These are phyloP conservation scores for Trididemnum clinides DNA, from an alignment of 23 tunicate species.

Conservation along the genomic window DNA sequence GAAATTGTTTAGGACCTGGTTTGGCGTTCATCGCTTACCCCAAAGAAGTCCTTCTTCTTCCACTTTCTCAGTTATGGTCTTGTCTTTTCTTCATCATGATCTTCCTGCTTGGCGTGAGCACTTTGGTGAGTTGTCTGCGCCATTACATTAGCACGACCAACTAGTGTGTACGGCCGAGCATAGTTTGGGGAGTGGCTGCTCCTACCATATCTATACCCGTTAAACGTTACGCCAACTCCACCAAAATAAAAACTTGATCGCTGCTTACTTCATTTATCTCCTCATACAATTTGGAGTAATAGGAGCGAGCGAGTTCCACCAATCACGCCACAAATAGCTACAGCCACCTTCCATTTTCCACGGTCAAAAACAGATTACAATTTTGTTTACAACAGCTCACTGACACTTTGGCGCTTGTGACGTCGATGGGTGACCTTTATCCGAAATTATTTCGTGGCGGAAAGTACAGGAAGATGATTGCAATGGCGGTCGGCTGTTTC, in stretches of 20 bases:
- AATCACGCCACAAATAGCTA: too few species aligned
- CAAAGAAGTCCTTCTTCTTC: conserved; percentile 86
- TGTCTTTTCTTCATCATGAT: conserved; percentile 91
- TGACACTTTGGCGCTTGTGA: conserved; percentile 85
- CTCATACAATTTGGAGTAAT: too few species aligned
- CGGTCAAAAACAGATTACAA: too few species aligned
- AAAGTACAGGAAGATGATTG: conserved; percentile 73
- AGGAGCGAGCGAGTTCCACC: too few species aligned
- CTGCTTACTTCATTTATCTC: too few species aligned
- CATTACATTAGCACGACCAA: too few species aligned
- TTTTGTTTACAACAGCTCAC: conserved; percentile 67
- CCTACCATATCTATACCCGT: too few species aligned
- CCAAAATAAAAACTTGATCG: too few species aligned
- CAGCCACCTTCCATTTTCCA: background rate
- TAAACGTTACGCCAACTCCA: too few species aligned
- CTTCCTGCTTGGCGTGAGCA: conserved; percentile 90
- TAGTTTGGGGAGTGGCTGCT: too few species aligned
- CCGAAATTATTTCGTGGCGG: conserved; percentile 87
- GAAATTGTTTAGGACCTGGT: conserved; percentile 88
- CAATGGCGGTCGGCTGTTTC: conserved; percentile 85
- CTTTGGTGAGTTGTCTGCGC: conserved; percentile 92
- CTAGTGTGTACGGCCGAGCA: too few species aligned
- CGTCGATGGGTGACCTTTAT: conserved; percentile 88
- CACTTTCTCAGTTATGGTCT: conserved; percentile 89
- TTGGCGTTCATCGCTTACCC: conserved; percentile 97